phyloP scores from a whole-genome alignment of 2,888 invertebrate species.

The Chrysolina oricalcia region DNA sequence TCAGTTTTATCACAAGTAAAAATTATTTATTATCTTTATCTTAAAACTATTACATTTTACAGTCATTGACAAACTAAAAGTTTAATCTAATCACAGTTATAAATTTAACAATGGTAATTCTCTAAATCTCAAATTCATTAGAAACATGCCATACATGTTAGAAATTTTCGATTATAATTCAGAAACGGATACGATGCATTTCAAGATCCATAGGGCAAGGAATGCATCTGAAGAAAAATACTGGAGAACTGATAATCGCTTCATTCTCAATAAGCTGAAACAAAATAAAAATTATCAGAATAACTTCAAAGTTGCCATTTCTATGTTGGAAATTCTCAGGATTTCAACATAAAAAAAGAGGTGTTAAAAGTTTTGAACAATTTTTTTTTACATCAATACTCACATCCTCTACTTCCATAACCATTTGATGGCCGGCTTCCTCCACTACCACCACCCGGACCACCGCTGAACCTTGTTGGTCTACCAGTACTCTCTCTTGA shows the following conservation, averaged over 20 bases:
- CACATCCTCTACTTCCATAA: constrained; percentile 50
- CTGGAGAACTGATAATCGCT: constrained; percentile 34
- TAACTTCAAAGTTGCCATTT: neutral
- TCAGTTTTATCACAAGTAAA: constrained; percentile 2
- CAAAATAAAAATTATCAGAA: constrained; percentile 45
- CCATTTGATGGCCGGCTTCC: constrained; percentile 51
- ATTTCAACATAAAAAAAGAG: no score
- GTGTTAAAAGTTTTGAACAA: no score
- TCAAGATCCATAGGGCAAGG: constrained; percentile 49
- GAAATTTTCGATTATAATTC: constrained; percentile 4
- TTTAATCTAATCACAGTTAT: constrained; percentile 43
- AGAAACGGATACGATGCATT: constrained; percentile 34
- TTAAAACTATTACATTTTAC: constrained; percentile 30
- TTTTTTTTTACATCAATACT: neutral
- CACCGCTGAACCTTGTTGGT: constrained; percentile 52
- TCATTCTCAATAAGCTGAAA: constrained; percentile 67
- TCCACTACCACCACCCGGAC: constrained; percentile 50
- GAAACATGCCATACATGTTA: constrained; percentile 6
- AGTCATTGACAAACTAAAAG: constrained; percentile 35
- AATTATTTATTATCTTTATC: constrained; percentile 31
- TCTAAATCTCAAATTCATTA: constrained; percentile 22
- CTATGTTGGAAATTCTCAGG: no score
- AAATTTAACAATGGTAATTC: constrained; percentile 25
- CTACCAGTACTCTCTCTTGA: constrained; percentile 46
- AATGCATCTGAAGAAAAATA: constrained; percentile 62